A percentile compares a stretch with the other conserved stretches of the same genome.
These are phyloP conservation scores for Propithecus deckenii DNA, from an alignment of 2,797 vertebrate species.

Conservation along the genomic window DNA sequence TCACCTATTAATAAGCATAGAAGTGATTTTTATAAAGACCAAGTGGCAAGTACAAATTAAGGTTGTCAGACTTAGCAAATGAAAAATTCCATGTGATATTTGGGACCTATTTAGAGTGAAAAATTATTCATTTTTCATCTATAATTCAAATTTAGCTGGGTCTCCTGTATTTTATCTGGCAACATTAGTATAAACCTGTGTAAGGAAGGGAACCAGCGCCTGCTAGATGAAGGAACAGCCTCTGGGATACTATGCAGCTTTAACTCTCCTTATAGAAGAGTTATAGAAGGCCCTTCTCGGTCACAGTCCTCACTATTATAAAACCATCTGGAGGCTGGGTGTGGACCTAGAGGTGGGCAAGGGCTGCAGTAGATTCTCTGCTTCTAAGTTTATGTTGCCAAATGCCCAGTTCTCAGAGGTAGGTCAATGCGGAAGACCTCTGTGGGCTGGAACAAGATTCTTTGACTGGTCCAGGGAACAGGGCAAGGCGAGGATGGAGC, in stretches of 20 bases:
- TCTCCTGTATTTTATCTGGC: background rate
- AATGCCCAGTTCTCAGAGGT: background rate
- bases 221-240: background rate
- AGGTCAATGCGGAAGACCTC: background rate
- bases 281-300: background rate
- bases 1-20: background rate
- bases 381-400: background rate
- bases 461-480: background rate
- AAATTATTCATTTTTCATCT: background rate
- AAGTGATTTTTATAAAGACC: conserved; percentile 23
- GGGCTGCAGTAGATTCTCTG: background rate
- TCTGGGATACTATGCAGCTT: background rate
- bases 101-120: background rate
- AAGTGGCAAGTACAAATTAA: conserved; percentile 15
- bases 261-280: background rate
- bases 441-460: background rate
- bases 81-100: background rate
- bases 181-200: background rate
- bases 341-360: background rate
- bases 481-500: background rate
- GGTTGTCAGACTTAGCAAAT: background rate
- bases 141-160: background rate
- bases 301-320: background rate
- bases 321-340: background rate
- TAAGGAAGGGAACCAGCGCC: background rate